These are phyloP conservation scores for Andrena trimmerana DNA, from an alignment of 2,888 invertebrate species.

Conservation along the genomic window DNA sequence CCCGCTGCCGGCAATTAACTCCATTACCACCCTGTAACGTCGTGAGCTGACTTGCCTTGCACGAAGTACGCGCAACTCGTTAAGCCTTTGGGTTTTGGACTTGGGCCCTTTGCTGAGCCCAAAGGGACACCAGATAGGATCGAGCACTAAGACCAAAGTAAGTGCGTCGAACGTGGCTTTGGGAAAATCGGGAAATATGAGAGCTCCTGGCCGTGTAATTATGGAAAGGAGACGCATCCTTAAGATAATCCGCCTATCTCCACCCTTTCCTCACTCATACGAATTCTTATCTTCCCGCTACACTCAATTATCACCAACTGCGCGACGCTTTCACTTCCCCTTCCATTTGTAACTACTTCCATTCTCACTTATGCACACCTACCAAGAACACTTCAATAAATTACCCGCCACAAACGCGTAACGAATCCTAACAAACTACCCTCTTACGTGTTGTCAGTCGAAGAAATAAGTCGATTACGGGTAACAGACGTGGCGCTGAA, in stretches of 20 bases:
- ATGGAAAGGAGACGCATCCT: neutral
- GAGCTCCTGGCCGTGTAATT: neutral
- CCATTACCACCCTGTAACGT: conserved; percentile 85
- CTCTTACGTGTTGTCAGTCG: neutral
- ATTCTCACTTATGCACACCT: neutral
- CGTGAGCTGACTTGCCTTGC: conserved; percentile 76
- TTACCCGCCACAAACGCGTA: neutral
- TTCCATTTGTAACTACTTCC: neutral
- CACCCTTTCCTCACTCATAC: neutral
- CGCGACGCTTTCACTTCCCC: no score
- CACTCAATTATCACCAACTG: no score
- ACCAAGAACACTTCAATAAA: neutral
- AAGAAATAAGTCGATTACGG: conserved; percentile 25
- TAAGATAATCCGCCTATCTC: neutral
- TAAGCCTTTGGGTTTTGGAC: conserved; percentile 82
- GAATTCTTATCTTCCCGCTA: no score
- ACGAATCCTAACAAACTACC: neutral
- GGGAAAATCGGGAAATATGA: conserved; percentile 20
- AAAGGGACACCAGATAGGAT: conserved; percentile 63
- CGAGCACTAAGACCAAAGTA: conserved; percentile 32
- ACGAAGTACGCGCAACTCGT: conserved; percentile 80
- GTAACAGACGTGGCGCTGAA: neutral
- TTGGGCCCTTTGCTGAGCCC: conserved; percentile 68
- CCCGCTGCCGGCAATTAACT: conserved; percentile 83
- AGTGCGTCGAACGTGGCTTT: conserved; percentile 15